Evolutionary conservation across 2,113 vertebrate species (phyloP).

Genomic region (Aramus guarauna): DNA sequence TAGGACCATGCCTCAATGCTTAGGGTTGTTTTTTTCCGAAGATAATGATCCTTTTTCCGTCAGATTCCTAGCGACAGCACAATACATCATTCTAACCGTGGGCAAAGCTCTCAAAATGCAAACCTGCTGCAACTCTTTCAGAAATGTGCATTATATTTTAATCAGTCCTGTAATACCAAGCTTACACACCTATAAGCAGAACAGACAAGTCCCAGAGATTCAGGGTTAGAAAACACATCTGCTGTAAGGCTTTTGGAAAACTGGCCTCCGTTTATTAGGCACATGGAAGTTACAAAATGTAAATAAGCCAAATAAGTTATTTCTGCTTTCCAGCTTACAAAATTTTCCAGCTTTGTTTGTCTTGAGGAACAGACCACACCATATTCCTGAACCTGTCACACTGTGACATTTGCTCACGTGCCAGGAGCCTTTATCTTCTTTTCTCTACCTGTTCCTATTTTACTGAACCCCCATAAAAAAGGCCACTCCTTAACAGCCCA

Average conservation of each 20-base stretch:
- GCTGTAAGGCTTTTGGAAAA: neutral
- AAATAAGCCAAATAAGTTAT: neutral
- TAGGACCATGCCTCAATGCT: neutral
- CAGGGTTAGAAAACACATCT: neutral
- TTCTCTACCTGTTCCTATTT: neutral
- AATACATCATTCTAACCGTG: neutral
- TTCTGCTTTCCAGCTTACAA: neutral
- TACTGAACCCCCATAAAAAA: neutral
- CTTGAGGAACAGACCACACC: neutral
- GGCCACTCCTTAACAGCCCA: neutral
- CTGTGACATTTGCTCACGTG: accelerated
- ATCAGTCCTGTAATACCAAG: neutral
- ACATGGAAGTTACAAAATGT: neutral
- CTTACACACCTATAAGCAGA: neutral
- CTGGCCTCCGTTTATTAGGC: neutral
- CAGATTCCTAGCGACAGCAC: neutral
- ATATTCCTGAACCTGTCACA: neutral
- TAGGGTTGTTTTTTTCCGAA: neutral
- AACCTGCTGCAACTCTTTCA: neutral
- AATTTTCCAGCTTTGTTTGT: neutral
- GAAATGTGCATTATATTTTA: neutral
- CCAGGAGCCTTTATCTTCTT: neutral
- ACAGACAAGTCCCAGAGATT: neutral
- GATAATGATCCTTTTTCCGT: constrained; percentile 2
- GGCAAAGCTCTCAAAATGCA: constrained; percentile 17